Evolutionary conservation across 1,140 invertebrate species (phyloP).

Genomic region (Drosophila ironensis): DNA sequence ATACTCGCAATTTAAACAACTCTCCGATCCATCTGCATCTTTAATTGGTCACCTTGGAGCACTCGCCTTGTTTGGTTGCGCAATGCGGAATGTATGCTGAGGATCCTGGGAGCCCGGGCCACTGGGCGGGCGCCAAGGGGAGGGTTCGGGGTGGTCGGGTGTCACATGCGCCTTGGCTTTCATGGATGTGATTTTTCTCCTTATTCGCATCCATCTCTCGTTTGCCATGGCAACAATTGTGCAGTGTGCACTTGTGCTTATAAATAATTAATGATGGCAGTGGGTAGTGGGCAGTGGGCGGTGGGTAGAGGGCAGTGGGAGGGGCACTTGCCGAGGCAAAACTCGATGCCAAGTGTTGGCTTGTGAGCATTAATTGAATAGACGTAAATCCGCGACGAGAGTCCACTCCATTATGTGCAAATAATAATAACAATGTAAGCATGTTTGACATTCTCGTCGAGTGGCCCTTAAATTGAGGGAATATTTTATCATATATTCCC

Average conservation of each 20-base stretch:
- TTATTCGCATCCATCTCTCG: constrained; percentile 11
- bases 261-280: constrained; percentile 56
- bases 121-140: not conserved
- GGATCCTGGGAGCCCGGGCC: not conserved
- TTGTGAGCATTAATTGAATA: constrained; percentile 23
- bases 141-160: not conserved
- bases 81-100: constrained; percentile 49
- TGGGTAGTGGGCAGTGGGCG: not conserved
- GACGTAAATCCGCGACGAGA: constrained; percentile 25
- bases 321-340: too few species aligned
- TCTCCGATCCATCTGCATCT: constrained; percentile 77
- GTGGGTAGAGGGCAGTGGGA: not conserved
- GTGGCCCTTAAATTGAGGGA: not conserved
- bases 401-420: constrained; percentile 30
- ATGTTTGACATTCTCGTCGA: too few species aligned
- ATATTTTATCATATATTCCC: not conserved
- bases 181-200: constrained; percentile 23
- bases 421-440: constrained; percentile 11
- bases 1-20: constrained; percentile 77
- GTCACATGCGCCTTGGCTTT: constrained; percentile 22
- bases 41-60: constrained; percentile 71
- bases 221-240: constrained; percentile 39
- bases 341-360: constrained; percentile 10
- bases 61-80: constrained; percentile 46
- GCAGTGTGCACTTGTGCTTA: constrained; percentile 25